A percentile compares a stretch with the other conserved stretches of the same genome.
Evolutionary conservation across 2,797 vertebrate genomes (phyloP).

Genomic region (Chiropotes sagulatus): DNA sequence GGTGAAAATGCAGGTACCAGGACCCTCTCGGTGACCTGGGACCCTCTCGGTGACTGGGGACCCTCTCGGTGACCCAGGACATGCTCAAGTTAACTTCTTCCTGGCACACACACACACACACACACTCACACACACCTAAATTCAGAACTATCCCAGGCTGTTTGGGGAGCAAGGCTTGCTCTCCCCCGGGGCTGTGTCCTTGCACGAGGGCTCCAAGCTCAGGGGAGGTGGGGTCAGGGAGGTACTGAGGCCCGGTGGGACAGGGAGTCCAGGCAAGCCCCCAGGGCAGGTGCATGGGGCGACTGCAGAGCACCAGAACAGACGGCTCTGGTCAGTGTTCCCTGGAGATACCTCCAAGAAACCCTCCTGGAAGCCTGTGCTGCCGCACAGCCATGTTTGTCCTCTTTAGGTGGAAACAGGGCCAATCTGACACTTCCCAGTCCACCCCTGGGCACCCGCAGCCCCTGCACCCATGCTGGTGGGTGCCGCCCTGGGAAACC

Average conservation of each 20-base stretch:
- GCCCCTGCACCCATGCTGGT: not conserved
- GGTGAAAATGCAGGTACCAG: fast-evolving
- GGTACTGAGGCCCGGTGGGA: fast-evolving
- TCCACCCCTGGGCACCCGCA: fast-evolving
- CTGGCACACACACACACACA: not conserved
- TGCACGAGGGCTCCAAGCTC: not conserved
- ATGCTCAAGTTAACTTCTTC: not conserved
- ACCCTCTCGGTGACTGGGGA: not conserved
- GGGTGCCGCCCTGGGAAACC: fast-evolving
- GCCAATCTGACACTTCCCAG: fast-evolving
- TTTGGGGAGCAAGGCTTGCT: not conserved
- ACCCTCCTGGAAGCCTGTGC: not conserved
- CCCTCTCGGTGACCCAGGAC: not conserved
- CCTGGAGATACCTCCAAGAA: too few species aligned
- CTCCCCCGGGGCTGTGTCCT: fast-evolving
- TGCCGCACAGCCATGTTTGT: fast-evolving
- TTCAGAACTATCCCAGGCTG: not conserved
- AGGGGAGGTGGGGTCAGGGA: too few species aligned
- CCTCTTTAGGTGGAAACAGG: not conserved
- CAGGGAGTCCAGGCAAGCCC: fast-evolving
- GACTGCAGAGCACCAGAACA: fast-evolving
- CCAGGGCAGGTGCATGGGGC: fast-evolving
- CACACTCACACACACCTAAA: not conserved
- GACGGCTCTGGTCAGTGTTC: fast-evolving
- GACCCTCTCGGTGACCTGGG: not conserved